Evolutionary conservation across 2,113 vertebrate genomes (phyloP).

Genomic region (Eonycteris spelaea): DNA sequence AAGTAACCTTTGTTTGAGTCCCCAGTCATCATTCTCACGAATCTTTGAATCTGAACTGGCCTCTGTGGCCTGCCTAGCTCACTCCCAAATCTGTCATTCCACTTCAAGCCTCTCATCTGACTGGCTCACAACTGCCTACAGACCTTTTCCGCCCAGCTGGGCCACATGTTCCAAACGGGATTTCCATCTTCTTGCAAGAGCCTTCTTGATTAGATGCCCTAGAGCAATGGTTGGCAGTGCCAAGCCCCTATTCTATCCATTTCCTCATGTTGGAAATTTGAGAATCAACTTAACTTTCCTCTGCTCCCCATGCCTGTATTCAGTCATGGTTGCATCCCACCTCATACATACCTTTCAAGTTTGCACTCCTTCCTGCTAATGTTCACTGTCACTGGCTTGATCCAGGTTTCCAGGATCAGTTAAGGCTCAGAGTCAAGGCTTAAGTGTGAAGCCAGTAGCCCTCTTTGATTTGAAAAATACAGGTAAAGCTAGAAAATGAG

Average conservation of each 20-base stretch:
- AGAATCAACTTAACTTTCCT: background rate
- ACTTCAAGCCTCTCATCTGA: background rate
- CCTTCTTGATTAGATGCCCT: background rate
- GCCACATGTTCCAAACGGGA: background rate
- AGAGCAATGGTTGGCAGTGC: background rate
- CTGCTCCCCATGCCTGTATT: background rate
- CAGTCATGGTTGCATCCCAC: background rate
- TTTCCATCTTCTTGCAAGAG: background rate
- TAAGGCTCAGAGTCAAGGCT: background rate
- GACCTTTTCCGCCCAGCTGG: background rate
- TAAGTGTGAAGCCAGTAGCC: background rate
- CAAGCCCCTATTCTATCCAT: background rate
- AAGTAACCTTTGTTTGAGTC: background rate
- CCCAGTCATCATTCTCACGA: background rate
- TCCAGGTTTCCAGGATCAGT: background rate
- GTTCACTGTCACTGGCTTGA: background rate
- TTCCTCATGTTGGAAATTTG: background rate
- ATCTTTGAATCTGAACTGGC: background rate
- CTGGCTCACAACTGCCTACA: background rate
- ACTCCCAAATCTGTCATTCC: background rate
- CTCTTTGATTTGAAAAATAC: background rate
- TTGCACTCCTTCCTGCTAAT: background rate
- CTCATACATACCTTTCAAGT: background rate
- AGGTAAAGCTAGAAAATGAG: background rate
- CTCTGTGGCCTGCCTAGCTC: background rate